Conservation (phyloP, 2,113 vertebrate species). For the Odontesthes bonariensis region DNA sequence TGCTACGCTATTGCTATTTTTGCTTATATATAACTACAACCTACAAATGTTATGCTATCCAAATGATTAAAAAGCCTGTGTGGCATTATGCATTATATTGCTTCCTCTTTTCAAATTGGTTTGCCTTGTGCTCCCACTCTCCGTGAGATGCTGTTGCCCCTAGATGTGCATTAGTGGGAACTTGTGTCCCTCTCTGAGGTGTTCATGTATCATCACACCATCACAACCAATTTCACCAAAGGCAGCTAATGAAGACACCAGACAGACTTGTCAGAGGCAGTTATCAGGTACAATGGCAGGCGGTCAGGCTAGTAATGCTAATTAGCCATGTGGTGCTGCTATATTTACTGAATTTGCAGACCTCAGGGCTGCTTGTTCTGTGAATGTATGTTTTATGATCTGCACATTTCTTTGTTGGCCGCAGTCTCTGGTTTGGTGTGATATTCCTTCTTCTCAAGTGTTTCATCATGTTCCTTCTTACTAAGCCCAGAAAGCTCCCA, state of each 20-base stretch:
- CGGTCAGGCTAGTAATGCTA: conserved; percentile 58
- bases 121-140: conserved; percentile 4
- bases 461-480: conserved; percentile 64
- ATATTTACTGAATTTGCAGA: conserved; percentile 24
- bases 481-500: conserved; percentile 46
- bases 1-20: conserved; percentile 51
- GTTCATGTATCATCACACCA: conserved; percentile 22
- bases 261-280: conserved; percentile 35
- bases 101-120: conserved; percentile 1
- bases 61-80: conserved; percentile 49
- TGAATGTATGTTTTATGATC: conserved; percentile 37
- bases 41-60: conserved; percentile 23
- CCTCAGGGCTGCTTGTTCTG: conserved; percentile 15
- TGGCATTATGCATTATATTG: conserved; percentile 26
- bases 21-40: conserved; percentile 39
- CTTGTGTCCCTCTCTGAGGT: conserved; percentile 24
- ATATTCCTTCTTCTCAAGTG: conserved; percentile 56
- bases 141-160: conserved; percentile 11
- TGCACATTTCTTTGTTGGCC: conserved; percentile 34
- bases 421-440: conserved; percentile 45
- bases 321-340: conserved; percentile 61
- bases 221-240: conserved; percentile 44
- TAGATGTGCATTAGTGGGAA: conserved; percentile 22
- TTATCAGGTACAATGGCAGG: conserved; percentile 50
- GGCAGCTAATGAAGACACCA: conserved; percentile 22